These are phyloP conservation scores for Rafetus swinhoei DNA, from an alignment of 2,113 vertebrate species.

Conservation along the genomic window DNA sequence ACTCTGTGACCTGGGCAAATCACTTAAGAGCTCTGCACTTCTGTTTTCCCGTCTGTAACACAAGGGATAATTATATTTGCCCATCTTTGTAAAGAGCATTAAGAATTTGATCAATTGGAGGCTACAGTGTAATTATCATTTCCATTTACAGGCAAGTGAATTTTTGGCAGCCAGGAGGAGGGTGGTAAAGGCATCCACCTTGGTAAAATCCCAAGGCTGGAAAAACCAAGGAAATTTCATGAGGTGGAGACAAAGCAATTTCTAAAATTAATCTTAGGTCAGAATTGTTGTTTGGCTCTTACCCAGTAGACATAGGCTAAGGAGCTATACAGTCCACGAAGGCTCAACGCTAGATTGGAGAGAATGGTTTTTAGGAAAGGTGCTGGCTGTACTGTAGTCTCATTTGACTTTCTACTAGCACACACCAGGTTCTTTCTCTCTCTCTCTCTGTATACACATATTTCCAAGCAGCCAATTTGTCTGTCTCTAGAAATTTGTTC, in stretches of 20 bases:
- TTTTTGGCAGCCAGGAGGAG: slow-evolving; percentile 37
- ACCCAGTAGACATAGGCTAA: neutral
- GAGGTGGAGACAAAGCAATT: slow-evolving; percentile 61
- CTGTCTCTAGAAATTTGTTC: slow-evolving; percentile 70
- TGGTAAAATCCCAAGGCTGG: slow-evolving; percentile 47
- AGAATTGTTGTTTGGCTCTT: slow-evolving; percentile 14
- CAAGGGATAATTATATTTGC: neutral
- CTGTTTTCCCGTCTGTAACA: slow-evolving; percentile 29
- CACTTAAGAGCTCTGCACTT: slow-evolving; percentile 39
- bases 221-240: slow-evolving; percentile 59
- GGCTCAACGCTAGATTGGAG: neutral
- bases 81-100: slow-evolving; percentile 10
- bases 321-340: neutral
- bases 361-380: fast-evolving
- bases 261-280: slow-evolving; percentile 60
- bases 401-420: slow-evolving; percentile 32
- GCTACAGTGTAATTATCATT: slow-evolving; percentile 4
- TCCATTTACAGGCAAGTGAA: slow-evolving; percentile 47
- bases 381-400: neutral
- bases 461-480: slow-evolving; percentile 67
- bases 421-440: slow-evolving; percentile 32
- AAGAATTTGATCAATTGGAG: neutral
- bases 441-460: neutral
- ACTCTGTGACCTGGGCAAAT: neutral
- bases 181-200: slow-evolving; percentile 41